Base-by-base conservation (phyloP, 2,113 vertebrate species). In the Naja naja region DNA sequence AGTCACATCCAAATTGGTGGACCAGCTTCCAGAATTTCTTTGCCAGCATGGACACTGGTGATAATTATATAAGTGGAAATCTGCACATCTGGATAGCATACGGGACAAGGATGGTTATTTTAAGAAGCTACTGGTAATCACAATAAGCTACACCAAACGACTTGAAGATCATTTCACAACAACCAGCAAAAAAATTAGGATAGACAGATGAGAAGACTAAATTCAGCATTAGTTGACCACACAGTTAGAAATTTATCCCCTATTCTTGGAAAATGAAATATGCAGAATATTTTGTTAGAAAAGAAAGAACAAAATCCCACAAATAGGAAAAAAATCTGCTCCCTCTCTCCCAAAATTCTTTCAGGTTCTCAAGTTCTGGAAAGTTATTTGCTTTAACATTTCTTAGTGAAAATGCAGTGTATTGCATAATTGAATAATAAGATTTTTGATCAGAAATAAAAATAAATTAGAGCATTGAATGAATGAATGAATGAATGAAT, bases 141-240 rank as follows among this genome's bases (percentile, higher is more conserved):
- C 58, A 96, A 90, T 49, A 92, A 95, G 92, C 90, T 53, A 25
- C 85, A 94, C 89, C 93, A 95, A 97, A 95, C 90, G 90, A 64
- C 93, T 85, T 7, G 1, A 52, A 69, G 88, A 87, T 93, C 85
- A 94, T 97, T 96, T 94, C 89, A 27, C n/a, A 95, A 58, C 85
- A 49, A 53, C 7, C 93, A 10, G 3, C 69, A 89, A 94, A 94
- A 95, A 89, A 95, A 96, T 85, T 94, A 92, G 43, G 93, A 53
- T 89, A 54, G 91, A 85, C 39, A 56, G 85, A 89, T 52, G 88
- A 89, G 23, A n/a, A 93, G 30, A 81, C 14, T 64, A 93, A 86
- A 90, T 86, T 52, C 74, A 87, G 85, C 52, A 90, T 93, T 55
- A 86, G 54, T 86, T 93, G 27, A 27, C 89, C 89, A 58, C 69